Base-by-base conservation (phyloP, 2,113 vertebrate genomes). In the Vimba vimba region DNA sequence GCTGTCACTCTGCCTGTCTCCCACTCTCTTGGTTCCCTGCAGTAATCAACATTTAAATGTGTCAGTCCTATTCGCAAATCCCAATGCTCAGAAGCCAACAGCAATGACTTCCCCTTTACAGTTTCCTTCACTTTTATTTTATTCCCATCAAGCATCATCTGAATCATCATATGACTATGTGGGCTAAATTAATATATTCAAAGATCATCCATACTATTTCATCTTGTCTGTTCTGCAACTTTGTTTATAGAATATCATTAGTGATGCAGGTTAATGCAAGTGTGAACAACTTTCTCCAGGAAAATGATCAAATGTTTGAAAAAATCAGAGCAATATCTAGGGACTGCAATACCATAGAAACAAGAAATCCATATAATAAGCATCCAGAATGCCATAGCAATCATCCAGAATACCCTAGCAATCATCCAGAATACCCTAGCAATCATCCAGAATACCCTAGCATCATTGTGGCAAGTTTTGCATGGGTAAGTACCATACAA, bases 61-160 rank as follows among this genome's bases (percentile, higher is more conserved):
- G 47, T 89, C 88, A 88, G 17, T 90, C 85, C 85, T 81, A 80
- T 83, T 88, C 89, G 87, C 77, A 88, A 91, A 91, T 79, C 90
- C 81, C 83, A 64, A 78, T 83, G 82, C 85, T 79, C 79, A 75
- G 66, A 57, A 88, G 79, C 79, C 82, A 60, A 78, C 80, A 45
- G n/a, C 52, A 59, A 62, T 5, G 79, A 69, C 43, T 62, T 19
- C 47, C 27, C 25, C n/a, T 66, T 85, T 80, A 27, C 47, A 21
- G 33, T 88, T 76, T 82, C 74, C 62, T 25, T 79, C 33, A 57
- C 60, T 69, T 79, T 66, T 78, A 52, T 43, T 75, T 86, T 27
- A 17, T 64, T 23, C 71, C 57, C 25, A 43, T 23, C 66, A 30
- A 62, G 23, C 27, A 43, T 78, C 19, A 23, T 57, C 47, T 60